Evolutionary conservation across 2,797 vertebrate genomes (phyloP).

Genomic region (Lophotriccus pileatus): DNA sequence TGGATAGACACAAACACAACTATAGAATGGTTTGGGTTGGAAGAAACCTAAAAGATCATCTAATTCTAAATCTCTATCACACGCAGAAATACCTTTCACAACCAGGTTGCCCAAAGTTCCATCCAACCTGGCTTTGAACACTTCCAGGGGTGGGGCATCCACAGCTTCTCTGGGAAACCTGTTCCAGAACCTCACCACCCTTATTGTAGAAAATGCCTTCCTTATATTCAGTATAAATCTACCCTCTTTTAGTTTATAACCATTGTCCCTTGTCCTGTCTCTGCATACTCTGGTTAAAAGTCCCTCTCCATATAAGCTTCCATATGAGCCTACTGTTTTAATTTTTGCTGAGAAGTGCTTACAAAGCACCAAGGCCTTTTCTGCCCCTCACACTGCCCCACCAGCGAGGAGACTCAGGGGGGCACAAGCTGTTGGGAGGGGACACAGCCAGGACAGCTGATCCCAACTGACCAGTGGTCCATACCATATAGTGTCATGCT

Average conservation of each 20-base stretch:
- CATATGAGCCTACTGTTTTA: neutral
- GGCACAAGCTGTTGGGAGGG: accelerated
- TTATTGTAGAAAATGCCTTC: neutral
- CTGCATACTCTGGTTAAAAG: neutral
- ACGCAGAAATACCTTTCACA: neutral
- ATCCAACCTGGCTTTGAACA: neutral
- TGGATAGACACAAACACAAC: neutral
- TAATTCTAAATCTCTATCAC: neutral
- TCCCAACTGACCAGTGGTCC: neutral
- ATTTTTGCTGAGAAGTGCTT: neutral
- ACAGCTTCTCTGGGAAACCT: neutral
- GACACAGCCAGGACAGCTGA: neutral
- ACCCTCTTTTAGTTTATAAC: neutral
- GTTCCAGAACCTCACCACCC: neutral
- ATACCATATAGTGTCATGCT: neutral
- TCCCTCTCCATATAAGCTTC: neutral
- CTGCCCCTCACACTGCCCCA: accelerated
- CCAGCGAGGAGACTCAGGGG: accelerated
- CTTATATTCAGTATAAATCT: neutral
- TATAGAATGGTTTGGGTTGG: neutral
- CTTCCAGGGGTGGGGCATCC: neutral
- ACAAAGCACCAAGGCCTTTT: neutral
- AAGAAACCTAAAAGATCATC: neutral
- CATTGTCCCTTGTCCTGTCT: neutral
- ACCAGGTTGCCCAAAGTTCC: neutral